Conservation (phyloP, 23 tunicate species). For the Oikopleura vanhoeffeni region DNA sequence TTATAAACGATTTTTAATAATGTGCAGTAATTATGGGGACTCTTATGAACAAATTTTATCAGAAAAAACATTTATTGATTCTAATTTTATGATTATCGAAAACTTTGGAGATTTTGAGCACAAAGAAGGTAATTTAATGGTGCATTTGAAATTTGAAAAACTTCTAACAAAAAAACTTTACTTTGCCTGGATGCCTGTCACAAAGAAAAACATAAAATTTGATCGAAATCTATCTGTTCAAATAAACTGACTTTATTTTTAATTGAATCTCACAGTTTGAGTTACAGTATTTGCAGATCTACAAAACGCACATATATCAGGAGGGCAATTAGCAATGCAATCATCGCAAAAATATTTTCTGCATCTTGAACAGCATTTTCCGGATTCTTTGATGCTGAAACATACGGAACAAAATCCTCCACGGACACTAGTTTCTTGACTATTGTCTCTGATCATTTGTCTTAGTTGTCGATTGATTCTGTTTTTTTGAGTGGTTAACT, state of each 20-base stretch:
- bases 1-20: neutral
- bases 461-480: too few relatives aligned
- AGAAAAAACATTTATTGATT: neutral
- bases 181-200: neutral
- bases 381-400: too few relatives aligned
- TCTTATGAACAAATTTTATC: neutral
- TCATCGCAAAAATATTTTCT: too few relatives aligned
- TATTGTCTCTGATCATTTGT: too few relatives aligned
- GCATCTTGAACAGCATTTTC: too few relatives aligned
- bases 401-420: too few relatives aligned
- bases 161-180: neutral
- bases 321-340: too few relatives aligned
- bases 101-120: neutral
- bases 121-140: neutral
- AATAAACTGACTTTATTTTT: neutral
- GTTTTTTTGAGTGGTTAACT: too few relatives aligned
- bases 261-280: neutral
- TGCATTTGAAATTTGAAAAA: neutral
- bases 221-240: neutral
- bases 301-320: too few relatives aligned
- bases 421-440: too few relatives aligned
- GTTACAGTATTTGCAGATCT: too few relatives aligned
- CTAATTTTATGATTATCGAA: neutral
- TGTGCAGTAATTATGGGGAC: neutral
- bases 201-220: neutral